Evolutionary conservation across 2,113 vertebrate species (phyloP), one percentile per base, ranked within the genome.

Genomic region (Dicentrarchus labrax): DNA sequence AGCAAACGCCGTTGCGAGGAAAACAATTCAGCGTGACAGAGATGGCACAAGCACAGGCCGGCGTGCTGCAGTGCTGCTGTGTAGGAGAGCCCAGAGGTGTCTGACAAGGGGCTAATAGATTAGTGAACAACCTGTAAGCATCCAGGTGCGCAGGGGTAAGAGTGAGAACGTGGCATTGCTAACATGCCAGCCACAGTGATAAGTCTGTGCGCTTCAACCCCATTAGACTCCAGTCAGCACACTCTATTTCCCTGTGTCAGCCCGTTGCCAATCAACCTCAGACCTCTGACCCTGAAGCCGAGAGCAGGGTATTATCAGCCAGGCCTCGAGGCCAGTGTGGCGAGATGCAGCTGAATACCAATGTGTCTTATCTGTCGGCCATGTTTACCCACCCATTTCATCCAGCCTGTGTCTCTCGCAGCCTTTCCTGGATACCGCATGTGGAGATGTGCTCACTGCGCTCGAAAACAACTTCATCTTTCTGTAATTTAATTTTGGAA

Each of bases 241-340:
- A 83, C 80, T 76, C 81, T 61, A 68, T 91, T 93, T 94, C 82
- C 73, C 77, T 70, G 53, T 83, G 85, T 91, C 91, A 90, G 89
- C 89, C 82, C n/a, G 38, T 61, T 90, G 94, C 90, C 94, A 93
- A 89, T 94, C 94, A 93, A 68, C 72, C 59, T 36, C 47, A 24
- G 81, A 89, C 92, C 90, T 86, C 76, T 90, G 90, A 95, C 92
- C 94, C 85, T 66, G 54, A 72, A 60, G 68, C 62, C 30, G 57
- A 87, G 79, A 76, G 57, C n/a, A 30, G 72, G 59, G 86, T 78
- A 88, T 90, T 86, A 90, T 88, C 88, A 89, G 78, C 62, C 67
- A 17, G 72, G 80, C 72, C 80, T 76, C 0, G 53, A 83, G 88
- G 84, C 81, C 48, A 17, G 68, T 8, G 1, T 36, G 48, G 70